A percentile compares a stretch with the other conserved stretches of the same genome.
These are phyloP conservation scores for Athalia rosae DNA, from an alignment of 2,888 invertebrate species.

Conservation along the genomic window DNA sequence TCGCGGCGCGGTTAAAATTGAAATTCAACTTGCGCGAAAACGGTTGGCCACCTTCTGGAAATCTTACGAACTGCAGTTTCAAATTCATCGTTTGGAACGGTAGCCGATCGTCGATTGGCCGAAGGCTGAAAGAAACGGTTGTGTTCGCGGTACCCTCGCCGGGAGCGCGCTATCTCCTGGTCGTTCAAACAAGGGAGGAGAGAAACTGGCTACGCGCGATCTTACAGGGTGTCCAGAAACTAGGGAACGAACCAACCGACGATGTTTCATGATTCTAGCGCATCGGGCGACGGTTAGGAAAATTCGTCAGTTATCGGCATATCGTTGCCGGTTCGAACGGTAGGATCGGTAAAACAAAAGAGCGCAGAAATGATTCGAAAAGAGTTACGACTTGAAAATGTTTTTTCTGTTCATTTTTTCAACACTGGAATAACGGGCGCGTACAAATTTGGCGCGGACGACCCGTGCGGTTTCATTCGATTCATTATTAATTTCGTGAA, in stretches of 20 bases:
- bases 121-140: not conserved
- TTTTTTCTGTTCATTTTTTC: too few species aligned
- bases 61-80: not conserved
- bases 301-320: too few species aligned
- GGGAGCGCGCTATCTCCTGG: not conserved
- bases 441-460: too few species aligned
- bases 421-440: too few species aligned
- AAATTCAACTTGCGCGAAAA: not conserved
- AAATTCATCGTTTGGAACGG: not conserved
- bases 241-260: not conserved
- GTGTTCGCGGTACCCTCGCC: not conserved
- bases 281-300: too few species aligned
- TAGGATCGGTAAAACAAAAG: too few species aligned
- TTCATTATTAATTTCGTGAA: not conserved
- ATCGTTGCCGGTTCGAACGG: too few species aligned
- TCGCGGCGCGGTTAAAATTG: not conserved
- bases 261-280: not conserved
- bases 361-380: too few species aligned
- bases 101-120: constrained; percentile 12
- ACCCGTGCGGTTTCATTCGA: too few species aligned
- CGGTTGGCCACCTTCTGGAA: constrained; percentile 15
- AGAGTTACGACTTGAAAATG: too few species aligned
- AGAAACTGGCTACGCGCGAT: constrained; percentile 3
- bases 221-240: not conserved
- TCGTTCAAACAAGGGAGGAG: too few species aligned